phyloP scores from a whole-genome alignment of 2,888 invertebrate species.

The Spilosoma lubricipeda region DNA sequence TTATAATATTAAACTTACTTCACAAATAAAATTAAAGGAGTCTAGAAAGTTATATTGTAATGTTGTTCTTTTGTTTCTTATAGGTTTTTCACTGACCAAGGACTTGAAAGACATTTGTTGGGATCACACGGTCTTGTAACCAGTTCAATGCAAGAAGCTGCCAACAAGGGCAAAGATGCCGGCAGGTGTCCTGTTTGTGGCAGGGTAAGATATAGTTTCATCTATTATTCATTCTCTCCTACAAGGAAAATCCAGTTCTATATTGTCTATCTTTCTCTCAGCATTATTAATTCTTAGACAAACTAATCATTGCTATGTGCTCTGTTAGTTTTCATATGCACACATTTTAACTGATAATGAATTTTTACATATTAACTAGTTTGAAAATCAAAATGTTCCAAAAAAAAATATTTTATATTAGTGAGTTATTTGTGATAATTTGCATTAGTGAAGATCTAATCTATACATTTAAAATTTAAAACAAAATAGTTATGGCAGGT shows the following conservation, averaged over 20 bases:
- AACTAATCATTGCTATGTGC: background rate
- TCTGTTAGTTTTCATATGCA: no score
- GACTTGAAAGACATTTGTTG: conserved; percentile 96
- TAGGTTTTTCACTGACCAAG: conserved; percentile 98
- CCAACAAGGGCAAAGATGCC: conserved; percentile 97
- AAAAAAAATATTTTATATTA: no score
- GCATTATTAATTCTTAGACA: background rate
- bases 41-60: background rate
- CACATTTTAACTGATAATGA: no score
- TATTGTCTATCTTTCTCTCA: background rate
- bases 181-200: conserved; percentile 98
- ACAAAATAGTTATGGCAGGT: no score
- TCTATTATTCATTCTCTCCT: background rate
- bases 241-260: background rate
- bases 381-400: no score
- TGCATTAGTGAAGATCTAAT: no score
- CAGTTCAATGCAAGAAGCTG: conserved; percentile 98
- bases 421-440: no score
- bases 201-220: conserved; percentile 87
- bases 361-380: no score
- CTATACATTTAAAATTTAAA: no score
- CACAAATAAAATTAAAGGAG: no score
- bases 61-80: conserved; percentile 21
- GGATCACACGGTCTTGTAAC: conserved; percentile 98
- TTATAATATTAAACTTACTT: no score